Conservation (phyloP, 2,797 vertebrate species). For the Sus cebifrons region DNA sequence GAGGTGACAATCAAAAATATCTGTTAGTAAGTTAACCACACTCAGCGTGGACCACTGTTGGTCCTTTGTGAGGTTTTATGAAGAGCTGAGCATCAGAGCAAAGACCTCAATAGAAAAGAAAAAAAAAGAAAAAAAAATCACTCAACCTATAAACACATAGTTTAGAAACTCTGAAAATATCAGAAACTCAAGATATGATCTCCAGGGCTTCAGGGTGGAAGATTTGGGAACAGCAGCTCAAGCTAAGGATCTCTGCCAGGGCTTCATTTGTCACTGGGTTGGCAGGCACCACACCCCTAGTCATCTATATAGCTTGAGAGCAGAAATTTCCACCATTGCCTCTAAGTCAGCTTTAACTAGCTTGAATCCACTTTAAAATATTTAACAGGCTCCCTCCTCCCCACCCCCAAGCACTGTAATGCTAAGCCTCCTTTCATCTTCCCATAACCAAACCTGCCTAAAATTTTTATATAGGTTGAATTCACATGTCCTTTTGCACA, state of each 20-base stretch:
- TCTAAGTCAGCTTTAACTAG: conserved; percentile 65
- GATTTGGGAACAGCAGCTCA: background rate
- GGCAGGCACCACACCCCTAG: background rate
- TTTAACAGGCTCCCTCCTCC: conserved; percentile 71
- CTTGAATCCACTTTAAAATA: conserved; percentile 76
- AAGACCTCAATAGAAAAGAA: conserved; percentile 24
- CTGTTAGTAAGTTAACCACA: background rate
- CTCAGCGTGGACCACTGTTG: background rate
- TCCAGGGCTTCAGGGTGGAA: background rate
- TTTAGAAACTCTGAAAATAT: conserved; percentile 34
- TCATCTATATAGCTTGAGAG: background rate
- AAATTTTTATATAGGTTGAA: conserved; percentile 58
- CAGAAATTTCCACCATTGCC: background rate
- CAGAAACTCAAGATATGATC: background rate
- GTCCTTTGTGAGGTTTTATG: conserved; percentile 15
- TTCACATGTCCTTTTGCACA: conserved; percentile 13
- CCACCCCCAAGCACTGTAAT: background rate
- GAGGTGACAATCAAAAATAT: conserved; percentile 4
- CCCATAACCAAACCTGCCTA: conserved; percentile 59
- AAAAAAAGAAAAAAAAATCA: background rate
- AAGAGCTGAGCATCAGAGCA: conserved; percentile 2
- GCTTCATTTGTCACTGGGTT: background rate
- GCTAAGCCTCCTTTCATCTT: conserved; percentile 64
- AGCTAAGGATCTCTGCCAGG: background rate
- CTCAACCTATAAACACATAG: conserved; percentile 22